Base-by-base conservation (phyloP, 2,797 vertebrate species). In the Pipistrellus pygmaeus region DNA sequence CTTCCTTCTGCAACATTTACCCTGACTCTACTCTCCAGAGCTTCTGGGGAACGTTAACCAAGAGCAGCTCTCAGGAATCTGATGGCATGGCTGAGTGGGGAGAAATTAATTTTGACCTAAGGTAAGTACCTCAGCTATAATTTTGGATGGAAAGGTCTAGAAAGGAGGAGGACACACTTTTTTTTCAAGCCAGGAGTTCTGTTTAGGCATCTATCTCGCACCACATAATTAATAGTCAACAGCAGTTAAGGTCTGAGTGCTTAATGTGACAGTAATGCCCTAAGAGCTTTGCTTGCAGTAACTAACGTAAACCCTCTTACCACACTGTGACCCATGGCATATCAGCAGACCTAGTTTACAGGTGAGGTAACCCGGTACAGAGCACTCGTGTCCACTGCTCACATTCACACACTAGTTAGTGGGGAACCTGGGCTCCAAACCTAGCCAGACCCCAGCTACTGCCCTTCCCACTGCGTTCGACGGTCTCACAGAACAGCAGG, bases 241-340 rank as follows among this genome's bases (percentile, higher is more conserved):
- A 23, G 66, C 27, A 0, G n/a, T 18, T 7, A 20, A 48, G 57
- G 23, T 53, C 32, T 38, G 60, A 12, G 55, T 30, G 60, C 32
- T 66, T 4, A 1, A 9, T 6, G 35, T 4, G 8, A 62, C 13
- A 38, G 46, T n/a, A 13, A 6, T 20, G 27, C 5, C 72, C 82
- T 53, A 57, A 32, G 38, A 78, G 35, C 17, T 48, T 10, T 6
- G 1, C 27, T 13, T 0, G 25, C n/a, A 20, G 32, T 5, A 27
- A 57, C 21, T 68, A 21, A 75, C 15, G 20, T 30, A 66, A 38
- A 0, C 30, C 44, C 64, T 48, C 53, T 38, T 9, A 6, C 5
- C 32, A 13, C 48, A 25, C 13, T 18, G 25, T 0, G 27, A 11
- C 3, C 1, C 2, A n/a, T 0, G n/a, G 38, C 3, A 9, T 25